phyloP scores from a whole-genome alignment of 2,113 vertebrate species.

The Pipra filicauda region DNA sequence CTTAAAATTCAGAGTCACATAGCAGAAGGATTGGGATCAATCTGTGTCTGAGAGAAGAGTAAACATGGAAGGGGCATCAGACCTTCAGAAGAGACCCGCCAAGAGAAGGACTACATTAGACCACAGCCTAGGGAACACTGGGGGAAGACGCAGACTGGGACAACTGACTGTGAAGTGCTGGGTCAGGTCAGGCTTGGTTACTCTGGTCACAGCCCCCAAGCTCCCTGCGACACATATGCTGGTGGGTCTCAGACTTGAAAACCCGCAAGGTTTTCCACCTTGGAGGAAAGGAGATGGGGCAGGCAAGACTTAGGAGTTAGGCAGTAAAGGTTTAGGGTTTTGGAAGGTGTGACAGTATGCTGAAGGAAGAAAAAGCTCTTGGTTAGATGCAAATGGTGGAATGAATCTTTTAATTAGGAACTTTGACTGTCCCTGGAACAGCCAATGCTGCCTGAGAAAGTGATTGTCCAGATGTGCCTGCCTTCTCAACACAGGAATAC shows the following conservation, averaged over 20 bases:
- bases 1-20: background rate
- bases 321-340: background rate
- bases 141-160: background rate
- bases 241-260: background rate
- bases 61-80: background rate
- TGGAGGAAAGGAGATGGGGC: background rate
- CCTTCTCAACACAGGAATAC: background rate
- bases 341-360: background rate
- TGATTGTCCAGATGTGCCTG: background rate
- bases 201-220: background rate
- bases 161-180: background rate
- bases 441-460: background rate
- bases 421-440: background rate
- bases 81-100: background rate
- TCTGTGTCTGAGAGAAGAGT: background rate
- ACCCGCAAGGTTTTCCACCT: background rate
- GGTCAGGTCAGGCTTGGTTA: background rate
- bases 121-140: background rate
- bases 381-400: background rate
- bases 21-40: background rate
- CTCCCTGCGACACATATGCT: background rate
- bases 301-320: background rate
- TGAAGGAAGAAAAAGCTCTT: background rate
- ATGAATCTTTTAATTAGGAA: background rate
- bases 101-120: background rate